phyloP scores from a whole-genome alignment of 2,888 invertebrate species.

The Ectemnius cavifrons region DNA sequence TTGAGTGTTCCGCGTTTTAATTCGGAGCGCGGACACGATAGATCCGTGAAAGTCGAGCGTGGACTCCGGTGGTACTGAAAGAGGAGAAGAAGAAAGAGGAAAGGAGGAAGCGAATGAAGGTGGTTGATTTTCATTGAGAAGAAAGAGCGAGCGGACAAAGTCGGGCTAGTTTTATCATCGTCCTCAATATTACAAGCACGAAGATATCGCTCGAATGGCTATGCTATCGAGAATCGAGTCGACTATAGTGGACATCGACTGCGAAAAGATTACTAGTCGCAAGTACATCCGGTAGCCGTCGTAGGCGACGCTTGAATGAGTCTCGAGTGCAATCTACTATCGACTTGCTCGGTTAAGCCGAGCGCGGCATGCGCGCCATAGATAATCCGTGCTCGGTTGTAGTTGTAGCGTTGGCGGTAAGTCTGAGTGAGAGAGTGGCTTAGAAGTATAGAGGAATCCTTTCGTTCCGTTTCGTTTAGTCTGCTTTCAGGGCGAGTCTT shows the following conservation, averaged over 20 bases:
- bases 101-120: too few relatives aligned
- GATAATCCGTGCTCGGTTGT: constrained; percentile 21
- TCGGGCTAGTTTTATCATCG: too few relatives aligned
- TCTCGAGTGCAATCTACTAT: constrained; percentile 8
- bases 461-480: constrained; percentile 35
- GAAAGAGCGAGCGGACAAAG: too few relatives aligned
- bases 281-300: too few relatives aligned
- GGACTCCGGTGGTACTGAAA: too few relatives aligned
- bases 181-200: too few relatives aligned
- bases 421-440: not conserved
- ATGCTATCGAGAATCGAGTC: too few relatives aligned
- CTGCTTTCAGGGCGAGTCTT: constrained; percentile 23
- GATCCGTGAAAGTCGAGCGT: constrained; percentile 27
- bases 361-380: constrained; percentile 11
- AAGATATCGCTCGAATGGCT: too few relatives aligned
- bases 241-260: not conserved
- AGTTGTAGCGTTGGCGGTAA: not conserved
- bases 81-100: not conserved
- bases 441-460: constrained; percentile 31
- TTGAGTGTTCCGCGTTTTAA: constrained; percentile 30
- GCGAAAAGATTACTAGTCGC: not conserved
- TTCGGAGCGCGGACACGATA: constrained; percentile 32
- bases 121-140: too few relatives aligned
- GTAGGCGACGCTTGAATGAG: constrained; percentile 28
- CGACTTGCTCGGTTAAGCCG: constrained; percentile 15